A percentile compares a stretch with the other conserved stretches of the same genome.
These are phyloP conservation scores for Mesaphorura yosii DNA, from an alignment of 1,140 invertebrate species.

Conservation along the genomic window DNA sequence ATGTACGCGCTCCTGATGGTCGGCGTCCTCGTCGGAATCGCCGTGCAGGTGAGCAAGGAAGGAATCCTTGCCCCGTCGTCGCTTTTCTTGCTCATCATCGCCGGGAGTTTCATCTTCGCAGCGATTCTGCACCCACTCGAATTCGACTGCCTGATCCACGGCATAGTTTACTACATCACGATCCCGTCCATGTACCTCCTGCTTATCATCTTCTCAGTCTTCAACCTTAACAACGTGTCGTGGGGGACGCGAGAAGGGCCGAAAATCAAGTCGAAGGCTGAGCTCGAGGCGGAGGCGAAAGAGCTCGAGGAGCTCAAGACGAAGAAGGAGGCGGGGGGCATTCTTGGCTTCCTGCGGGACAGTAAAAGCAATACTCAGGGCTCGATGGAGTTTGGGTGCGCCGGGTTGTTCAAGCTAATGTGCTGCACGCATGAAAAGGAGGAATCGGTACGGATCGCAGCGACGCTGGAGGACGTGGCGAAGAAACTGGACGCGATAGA, in stretches of 20 bases:
- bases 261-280: constrained; percentile 35
- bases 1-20: constrained; percentile 83
- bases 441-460: constrained; percentile 35
- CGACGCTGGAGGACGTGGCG: constrained; percentile 34
- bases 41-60: constrained; percentile 64
- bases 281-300: constrained; percentile 14
- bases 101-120: constrained; percentile 51
- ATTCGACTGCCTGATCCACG: constrained; percentile 53
- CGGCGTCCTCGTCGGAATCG: constrained; percentile 76
- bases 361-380: constrained; percentile 35
- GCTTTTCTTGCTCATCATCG: constrained; percentile 56
- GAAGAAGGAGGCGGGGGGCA: constrained; percentile 18
- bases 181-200: constrained; percentile 90
- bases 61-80: constrained; percentile 64
- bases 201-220: constrained; percentile 78
- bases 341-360: constrained; percentile 15
- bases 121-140: constrained; percentile 61
- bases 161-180: constrained; percentile 77
- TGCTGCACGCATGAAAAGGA: constrained; percentile 37
- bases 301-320: constrained; percentile 18
- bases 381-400: constrained; percentile 38
- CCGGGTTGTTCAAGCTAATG: constrained; percentile 40
- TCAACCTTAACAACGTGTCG: constrained; percentile 77
- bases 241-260: constrained; percentile 68
- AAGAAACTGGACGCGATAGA: constrained; percentile 34